These are phyloP conservation scores for Heteromurus nitidus DNA, from an alignment of 2,888 invertebrate species.

Conservation along the genomic window DNA sequence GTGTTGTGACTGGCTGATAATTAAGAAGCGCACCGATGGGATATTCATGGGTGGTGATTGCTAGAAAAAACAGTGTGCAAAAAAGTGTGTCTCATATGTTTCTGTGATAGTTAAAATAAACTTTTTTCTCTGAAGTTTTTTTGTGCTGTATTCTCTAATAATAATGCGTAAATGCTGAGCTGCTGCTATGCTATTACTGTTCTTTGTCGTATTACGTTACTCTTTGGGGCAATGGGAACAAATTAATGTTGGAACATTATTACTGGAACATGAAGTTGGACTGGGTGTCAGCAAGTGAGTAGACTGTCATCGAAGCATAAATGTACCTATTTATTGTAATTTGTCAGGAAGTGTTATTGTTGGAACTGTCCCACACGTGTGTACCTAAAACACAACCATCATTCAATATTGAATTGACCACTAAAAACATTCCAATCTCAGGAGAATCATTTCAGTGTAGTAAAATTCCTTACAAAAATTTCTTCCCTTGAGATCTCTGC, in stretches of 20 bases:
- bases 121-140: background rate
- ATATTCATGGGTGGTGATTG: conserved; percentile 41
- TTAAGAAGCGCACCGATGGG: conserved; percentile 54
- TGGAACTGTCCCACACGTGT: no score
- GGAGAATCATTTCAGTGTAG: no score
- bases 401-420: no score
- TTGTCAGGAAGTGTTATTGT: no score
- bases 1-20: conserved; percentile 60
- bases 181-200: background rate
- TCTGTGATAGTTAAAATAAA: conserved; percentile 52
- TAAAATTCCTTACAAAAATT: no score
- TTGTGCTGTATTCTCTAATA: background rate
- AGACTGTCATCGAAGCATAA: no score
- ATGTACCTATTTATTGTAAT: no score
- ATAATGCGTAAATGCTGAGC: background rate
- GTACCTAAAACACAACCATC: no score
- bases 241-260: conserved; percentile 1
- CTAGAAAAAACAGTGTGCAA: conserved; percentile 23
- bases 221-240: conserved; percentile 43
- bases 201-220: background rate
- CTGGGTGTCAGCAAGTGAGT: conserved; percentile 43
- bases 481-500: no score
- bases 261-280: conserved; percentile 2
- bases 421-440: no score
- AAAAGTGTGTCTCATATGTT: conserved; percentile 50